These are phyloP conservation scores for Keiferia lycopersicella DNA, from an alignment of 2,888 invertebrate genomes.

Conservation along the genomic window DNA sequence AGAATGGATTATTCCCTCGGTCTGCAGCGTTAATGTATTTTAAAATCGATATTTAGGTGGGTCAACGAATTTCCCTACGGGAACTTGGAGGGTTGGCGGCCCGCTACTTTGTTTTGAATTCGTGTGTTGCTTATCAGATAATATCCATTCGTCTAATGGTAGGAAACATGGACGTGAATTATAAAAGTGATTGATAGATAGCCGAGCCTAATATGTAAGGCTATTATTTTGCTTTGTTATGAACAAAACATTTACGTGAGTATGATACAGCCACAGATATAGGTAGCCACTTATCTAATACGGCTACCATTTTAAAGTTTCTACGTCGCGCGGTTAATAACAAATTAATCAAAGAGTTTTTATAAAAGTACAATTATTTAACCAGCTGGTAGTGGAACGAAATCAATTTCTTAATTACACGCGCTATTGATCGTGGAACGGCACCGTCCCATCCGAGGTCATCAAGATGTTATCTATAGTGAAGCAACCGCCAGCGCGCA, in stretches of 20 bases:
- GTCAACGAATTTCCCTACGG: conserved; percentile 1
- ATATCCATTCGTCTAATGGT: not conserved
- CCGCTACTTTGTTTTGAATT: not conserved
- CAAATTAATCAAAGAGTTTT: not conserved
- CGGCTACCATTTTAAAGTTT: no score
- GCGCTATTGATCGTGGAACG: not conserved
- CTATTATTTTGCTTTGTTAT: no score
- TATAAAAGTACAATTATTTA: not conserved
- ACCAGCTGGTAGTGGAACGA: not conserved
- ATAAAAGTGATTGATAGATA: not conserved
- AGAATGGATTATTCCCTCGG: conserved; percentile 62
- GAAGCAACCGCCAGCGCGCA: not conserved
- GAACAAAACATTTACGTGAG: no score
- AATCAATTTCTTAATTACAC: conserved; percentile 5
- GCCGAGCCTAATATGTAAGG: not conserved
- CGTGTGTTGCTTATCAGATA: conserved; percentile 12
- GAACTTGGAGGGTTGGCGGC: not conserved
- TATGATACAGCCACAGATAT: not conserved
- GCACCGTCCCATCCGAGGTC: conserved; percentile 2
- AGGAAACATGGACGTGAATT: not conserved
- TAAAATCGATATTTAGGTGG: conserved; percentile 43
- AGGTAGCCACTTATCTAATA: not conserved
- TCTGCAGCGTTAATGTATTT: conserved; percentile 54
- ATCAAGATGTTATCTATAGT: conserved; percentile 7
- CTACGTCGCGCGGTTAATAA: no score